Percentiles rank a stretch among this genome's conserved stretches.
phyloP scores from a whole-genome alignment of 2,113 vertebrate genomes.

The Miniopterus natalensis region DNA sequence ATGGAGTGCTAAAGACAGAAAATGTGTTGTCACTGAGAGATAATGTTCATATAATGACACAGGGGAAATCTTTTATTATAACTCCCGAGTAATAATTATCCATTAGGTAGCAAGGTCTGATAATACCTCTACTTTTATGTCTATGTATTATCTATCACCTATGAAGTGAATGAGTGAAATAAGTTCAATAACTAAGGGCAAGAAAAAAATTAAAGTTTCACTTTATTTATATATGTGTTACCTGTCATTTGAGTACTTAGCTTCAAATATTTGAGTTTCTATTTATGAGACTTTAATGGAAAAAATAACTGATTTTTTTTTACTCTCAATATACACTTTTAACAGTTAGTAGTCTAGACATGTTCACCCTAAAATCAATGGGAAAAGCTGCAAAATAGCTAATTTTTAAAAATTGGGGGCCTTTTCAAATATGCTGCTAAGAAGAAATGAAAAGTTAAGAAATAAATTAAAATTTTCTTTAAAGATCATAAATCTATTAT shows the following conservation, averaged over 20 bases:
- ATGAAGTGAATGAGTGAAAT: constrained; percentile 32
- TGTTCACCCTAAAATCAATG: neutral
- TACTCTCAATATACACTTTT: neutral
- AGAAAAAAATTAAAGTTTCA: neutral
- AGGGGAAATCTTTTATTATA: neutral
- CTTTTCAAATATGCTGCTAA: neutral
- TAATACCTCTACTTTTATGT: neutral
- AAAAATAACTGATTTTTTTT: neutral
- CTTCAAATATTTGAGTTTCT: neutral
- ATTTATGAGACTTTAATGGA: neutral
- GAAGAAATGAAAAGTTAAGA: neutral
- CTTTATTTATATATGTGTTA: neutral
- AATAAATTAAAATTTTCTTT: constrained; percentile 35
- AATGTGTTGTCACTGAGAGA: neutral
- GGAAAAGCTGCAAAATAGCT: neutral
- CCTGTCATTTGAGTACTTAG: neutral
- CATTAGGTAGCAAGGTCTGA: neutral
- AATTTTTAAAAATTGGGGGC: neutral
- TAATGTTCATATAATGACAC: neutral
- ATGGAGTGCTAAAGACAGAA: constrained; percentile 10
- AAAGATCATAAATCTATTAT: constrained; percentile 33
- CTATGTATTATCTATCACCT: neutral
- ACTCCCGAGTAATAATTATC: neutral
- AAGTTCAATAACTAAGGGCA: neutral
- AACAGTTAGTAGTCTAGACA: neutral